Evolutionary conservation across 2,113 vertebrate genomes (phyloP).

Genomic region (Apteryx owenii): DNA sequence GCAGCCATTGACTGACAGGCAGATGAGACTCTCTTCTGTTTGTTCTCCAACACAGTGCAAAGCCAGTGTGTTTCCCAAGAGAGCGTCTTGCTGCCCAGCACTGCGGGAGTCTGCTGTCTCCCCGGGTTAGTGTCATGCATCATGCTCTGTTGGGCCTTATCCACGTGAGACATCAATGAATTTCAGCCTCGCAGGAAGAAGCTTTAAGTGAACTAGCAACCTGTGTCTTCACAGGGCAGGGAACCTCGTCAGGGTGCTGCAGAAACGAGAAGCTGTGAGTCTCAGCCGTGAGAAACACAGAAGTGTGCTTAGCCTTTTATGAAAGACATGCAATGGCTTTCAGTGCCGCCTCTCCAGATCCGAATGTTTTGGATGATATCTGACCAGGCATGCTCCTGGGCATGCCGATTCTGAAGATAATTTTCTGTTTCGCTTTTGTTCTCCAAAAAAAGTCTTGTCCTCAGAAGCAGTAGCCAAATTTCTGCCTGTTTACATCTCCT

Average conservation of each 20-base stretch:
- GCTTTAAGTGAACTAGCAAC: not conserved
- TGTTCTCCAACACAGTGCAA: not conserved
- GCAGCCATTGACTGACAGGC: rapidly evolving
- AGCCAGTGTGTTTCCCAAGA: rapidly evolving
- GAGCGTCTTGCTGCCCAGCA: not conserved
- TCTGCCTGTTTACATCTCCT: not conserved
- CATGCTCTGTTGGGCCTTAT: not conserved
- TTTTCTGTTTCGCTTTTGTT: not conserved
- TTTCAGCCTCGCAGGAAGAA: not conserved
- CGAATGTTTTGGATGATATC: not conserved
- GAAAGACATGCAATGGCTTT: not conserved
- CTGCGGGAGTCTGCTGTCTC: not conserved
- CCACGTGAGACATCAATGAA: not conserved
- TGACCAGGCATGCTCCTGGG: not conserved
- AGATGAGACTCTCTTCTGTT: rapidly evolving
- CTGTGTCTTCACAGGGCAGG: not conserved
- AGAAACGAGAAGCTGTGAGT: not conserved
- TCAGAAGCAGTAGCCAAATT: not conserved
- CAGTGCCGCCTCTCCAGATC: no score
- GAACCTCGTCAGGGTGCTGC: not conserved
- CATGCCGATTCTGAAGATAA: not conserved
- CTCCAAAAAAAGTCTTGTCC: not conserved
- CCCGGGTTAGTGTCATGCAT: not conserved
- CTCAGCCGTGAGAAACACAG: not conserved
- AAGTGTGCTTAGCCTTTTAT: rapidly evolving